Evolutionary conservation across 2,888 invertebrate genomes (phyloP).

Genomic region (Folsomia manolachei): DNA sequence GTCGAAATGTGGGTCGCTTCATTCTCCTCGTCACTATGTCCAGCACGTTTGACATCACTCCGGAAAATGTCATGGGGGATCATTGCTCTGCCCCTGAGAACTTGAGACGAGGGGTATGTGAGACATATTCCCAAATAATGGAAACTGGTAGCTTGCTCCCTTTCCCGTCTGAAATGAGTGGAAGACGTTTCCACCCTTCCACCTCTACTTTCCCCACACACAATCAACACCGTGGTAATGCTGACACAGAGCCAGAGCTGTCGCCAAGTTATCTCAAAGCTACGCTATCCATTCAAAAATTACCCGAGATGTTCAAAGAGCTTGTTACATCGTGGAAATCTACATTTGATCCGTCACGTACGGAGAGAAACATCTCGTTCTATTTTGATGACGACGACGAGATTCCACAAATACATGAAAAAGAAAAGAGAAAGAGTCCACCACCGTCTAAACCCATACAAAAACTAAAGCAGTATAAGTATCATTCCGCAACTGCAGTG

Average conservation of each 20-base stretch:
- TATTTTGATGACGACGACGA: conserved; percentile 14
- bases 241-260: neutral
- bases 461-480: neutral
- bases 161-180: neutral
- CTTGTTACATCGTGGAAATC: conserved; percentile 13
- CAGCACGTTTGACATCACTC: conserved; percentile 38
- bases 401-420: neutral
- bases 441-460: neutral
- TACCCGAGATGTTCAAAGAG: conserved; percentile 8
- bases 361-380: conserved; percentile 17
- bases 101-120: conserved; percentile 11
- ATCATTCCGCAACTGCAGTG: neutral
- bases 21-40: conserved; percentile 40
- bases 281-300: neutral
- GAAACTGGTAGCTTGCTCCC: neutral
- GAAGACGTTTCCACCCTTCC: neutral
- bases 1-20: conserved; percentile 35
- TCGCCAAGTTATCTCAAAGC: neutral
- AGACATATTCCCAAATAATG: conserved; percentile 6
- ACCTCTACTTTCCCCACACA: neutral
- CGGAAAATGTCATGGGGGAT: conserved; percentile 35
- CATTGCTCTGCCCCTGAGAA: conserved; percentile 27
- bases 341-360: conserved; percentile 18
- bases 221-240: neutral
- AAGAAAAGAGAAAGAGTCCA: neutral